These are phyloP conservation scores for Dolichallabes microphthalmus DNA, from an alignment of 2,113 vertebrate genomes.

Conservation along the genomic window DNA sequence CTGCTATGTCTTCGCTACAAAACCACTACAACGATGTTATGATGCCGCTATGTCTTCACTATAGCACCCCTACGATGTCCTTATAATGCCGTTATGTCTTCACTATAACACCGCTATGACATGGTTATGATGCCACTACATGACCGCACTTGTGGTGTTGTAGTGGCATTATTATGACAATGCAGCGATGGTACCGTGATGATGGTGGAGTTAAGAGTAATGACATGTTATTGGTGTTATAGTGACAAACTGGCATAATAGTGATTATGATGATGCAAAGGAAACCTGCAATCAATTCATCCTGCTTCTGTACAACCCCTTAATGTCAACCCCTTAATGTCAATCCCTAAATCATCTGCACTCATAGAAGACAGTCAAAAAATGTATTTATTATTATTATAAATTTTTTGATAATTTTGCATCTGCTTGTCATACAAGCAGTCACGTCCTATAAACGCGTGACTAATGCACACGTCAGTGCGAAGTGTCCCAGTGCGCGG, in stretches of 20 bases:
- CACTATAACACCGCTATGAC: no score
- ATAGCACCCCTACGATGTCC: no score
- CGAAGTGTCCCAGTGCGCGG: constrained; percentile 19
- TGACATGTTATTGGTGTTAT: no score
- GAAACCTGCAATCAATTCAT: neutral
- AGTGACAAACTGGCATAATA: no score
- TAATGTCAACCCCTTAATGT: neutral
- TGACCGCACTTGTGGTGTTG: no score
- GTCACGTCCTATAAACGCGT: constrained; percentile 49
- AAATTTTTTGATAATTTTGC: neutral
- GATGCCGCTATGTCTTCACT: no score
- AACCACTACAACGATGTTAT: no score
- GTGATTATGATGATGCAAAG: neutral
- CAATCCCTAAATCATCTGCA: neutral
- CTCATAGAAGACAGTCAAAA: neutral
- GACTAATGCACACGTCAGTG: constrained; percentile 51
- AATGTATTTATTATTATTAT: neutral
- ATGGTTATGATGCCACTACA: no score
- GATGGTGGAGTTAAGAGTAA: no score
- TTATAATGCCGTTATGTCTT: no score
- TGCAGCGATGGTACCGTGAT: neutral
- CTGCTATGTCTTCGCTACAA: no score
- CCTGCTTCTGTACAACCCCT: no score
- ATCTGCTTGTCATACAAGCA: neutral
- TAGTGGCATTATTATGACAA: neutral